Evolutionary conservation across 2,113 vertebrate genomes (phyloP), one percentile per base, ranked within the genome.

Genomic region (Acanthochromis polyacanthus): DNA sequence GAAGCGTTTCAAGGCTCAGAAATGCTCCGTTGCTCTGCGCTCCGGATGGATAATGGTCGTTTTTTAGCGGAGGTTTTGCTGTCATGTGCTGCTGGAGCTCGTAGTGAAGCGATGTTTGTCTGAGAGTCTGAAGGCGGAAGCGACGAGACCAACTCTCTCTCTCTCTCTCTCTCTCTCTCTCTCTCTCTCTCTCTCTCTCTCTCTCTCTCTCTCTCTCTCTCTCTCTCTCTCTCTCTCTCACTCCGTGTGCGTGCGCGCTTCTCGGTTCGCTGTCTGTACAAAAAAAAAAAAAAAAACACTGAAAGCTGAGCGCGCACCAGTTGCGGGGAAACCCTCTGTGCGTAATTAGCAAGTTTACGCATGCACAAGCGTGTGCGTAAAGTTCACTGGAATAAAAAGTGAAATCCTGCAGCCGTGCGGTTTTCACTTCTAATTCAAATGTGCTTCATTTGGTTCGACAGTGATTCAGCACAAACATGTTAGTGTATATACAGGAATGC

Each of bases 41-140:
- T 57, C 69, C 0, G 71, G 48, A 43, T 17, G 36, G 60, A 59
- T 17, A 22, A 38, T 67, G 1, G 3, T 16, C 7, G 46, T 9
- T 36, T 43, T 12, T 81, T 64, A 22, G 12, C 36, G 57, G 77
- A 75, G 51, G 78, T 83, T 80, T 45, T 86, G 81, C 80, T 88
- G 81, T 80, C 87, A 87, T 77, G 32, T 36, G 32, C 32, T 36
- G 32, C 32, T 36, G 38, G 59, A 36, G 78, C 15, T 67, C 43
- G 79, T 89, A 86, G 89, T 88, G 80, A 85, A 71, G 83, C 82
- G 66, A 65, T 64, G 76, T 78, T 70, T 80, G 71, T 77, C 66
- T 81, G 69, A 0, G 70, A 28, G 77, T 66, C 25, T 76, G 63
- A 92, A 90, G 85, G 85, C 88, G 91, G 89, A 92, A 91, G 88